Conservation (phyloP, 2,888 invertebrate species). For the Chaetoderma sp. region DNA sequence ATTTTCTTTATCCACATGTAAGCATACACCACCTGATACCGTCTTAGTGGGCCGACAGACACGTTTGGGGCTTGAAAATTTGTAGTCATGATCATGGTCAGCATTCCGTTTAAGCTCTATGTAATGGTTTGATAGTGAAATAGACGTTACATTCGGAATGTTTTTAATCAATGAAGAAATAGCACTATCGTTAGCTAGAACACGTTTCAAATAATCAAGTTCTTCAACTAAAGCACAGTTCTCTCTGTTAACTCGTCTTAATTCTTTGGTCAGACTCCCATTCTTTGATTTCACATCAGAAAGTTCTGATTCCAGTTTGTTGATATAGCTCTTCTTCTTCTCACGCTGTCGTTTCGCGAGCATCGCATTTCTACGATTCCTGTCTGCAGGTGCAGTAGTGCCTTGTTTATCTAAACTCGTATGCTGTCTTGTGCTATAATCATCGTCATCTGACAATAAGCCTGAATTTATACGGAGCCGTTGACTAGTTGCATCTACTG, state of each 20-base stretch:
- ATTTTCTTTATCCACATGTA: conserved; percentile 57
- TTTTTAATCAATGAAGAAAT: conserved; percentile 56
- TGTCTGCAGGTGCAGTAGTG: conserved; percentile 46
- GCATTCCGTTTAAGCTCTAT: conserved; percentile 43
- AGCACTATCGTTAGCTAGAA: conserved; percentile 62
- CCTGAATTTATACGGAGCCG: no score
- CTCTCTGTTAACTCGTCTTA: conserved; percentile 26
- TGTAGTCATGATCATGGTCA: conserved; percentile 50
- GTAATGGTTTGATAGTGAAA: conserved; percentile 49
- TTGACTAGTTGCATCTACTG: no score
- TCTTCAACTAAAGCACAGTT: conserved; percentile 49
- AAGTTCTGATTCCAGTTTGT: conserved; percentile 52
- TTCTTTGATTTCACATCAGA: conserved; percentile 46
- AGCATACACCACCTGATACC: conserved; percentile 56
- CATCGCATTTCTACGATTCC: conserved; percentile 56
- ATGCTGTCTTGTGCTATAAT: no score
- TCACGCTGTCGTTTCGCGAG: conserved; percentile 60
- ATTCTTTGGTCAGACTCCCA: conserved; percentile 34
- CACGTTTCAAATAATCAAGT: conserved; percentile 58
- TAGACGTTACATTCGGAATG: conserved; percentile 53
- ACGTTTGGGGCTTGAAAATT: conserved; percentile 9
- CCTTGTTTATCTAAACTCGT: conserved; percentile 41
- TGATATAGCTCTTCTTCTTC: conserved; percentile 62
- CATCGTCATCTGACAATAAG: no score
- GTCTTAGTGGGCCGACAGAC: no score